Evolutionary conservation across 2,797 vertebrate genomes (phyloP).

Genomic region (Neosilurus mollespiculum): DNA sequence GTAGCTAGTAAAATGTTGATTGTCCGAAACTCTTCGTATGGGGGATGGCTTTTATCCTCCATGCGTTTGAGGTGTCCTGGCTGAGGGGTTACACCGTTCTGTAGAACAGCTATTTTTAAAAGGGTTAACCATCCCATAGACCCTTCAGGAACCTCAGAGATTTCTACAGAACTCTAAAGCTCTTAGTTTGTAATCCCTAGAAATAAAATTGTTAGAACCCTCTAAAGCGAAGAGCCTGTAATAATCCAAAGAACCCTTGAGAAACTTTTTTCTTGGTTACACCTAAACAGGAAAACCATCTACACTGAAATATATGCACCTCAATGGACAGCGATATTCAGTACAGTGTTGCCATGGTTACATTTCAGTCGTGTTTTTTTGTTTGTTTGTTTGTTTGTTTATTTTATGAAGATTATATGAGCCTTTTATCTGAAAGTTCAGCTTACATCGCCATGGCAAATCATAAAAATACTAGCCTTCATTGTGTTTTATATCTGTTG

Average conservation of each 20-base stretch:
- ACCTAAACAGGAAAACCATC: not conserved
- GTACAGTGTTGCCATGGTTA: not conserved
- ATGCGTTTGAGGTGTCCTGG: no score
- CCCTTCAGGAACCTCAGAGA: not conserved
- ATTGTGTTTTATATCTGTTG: constrained; percentile 65
- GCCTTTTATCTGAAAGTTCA: no score
- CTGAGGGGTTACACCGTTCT: not conserved
- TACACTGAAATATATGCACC: not conserved
- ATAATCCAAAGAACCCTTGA: not conserved
- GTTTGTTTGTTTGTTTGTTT: no score
- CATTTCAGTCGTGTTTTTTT: not conserved
- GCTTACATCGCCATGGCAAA: not conserved
- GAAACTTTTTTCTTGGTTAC: not conserved
- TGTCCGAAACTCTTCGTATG: no score
- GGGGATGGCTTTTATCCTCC: no score
- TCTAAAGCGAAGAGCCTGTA: not conserved
- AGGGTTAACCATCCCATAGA: not conserved
- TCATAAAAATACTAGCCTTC: not conserved
- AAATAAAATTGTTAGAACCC: not conserved
- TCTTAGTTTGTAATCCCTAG: not conserved
- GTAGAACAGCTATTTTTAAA: not conserved
- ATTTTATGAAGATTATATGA: no score
- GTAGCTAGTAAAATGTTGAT: no score
- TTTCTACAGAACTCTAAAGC: not conserved
- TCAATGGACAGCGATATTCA: not conserved